Base-by-base conservation (phyloP, 2,888 invertebrate genomes). In the Podotricha telesiphe region DNA sequence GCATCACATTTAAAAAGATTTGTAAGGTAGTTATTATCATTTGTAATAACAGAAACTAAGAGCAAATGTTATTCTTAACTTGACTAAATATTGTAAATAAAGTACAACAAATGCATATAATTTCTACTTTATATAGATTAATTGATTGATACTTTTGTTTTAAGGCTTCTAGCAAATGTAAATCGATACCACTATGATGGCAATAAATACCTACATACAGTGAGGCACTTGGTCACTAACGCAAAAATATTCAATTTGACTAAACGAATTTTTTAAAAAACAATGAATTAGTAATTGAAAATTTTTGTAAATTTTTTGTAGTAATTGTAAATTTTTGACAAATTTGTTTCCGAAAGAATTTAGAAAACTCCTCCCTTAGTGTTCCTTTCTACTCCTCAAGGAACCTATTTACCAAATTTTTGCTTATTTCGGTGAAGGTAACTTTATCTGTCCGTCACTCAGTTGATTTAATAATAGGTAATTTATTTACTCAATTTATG, bases 1-100 rank as follows among this genome's bases (percentile, higher is more conserved):
- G 40, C 56, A 69, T 70, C 70, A 74, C 73, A 70, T 78, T 67
- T 69, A 67, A 68, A 77, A 77, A 76, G 71, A 72, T 77, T 80
- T 81, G 79, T 77, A 78, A 50, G 45, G 22, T 42, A 20, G 34
- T 55, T 17, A 55, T 55, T 55, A 55, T 55, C n/a, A 59, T 59
- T 42, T 22, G 5, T 17, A 11, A 45, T 17, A 6, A 17, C 22
- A 20, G n/a, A 28, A 59, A 45, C 17, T 59, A 11, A 22, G 10
- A 15, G 11, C 17, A 28, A n/a, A 34, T 53, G 10, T 17, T 28
- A 28, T 17, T 55, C 17, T 34, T 10, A 7, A 10, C n/a, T 34
- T 55, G n/a, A n/a, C 6, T 17, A 5, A 34, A 55, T 11, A 34
- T 17, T 37, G 0, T 17, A 53, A 15, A 53, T 19, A 50, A 1